Percentiles rank a stretch among this genome's conserved stretches.
These are phyloP conservation scores for Otolemur garnettii DNA, from an alignment of 2,113 vertebrate genomes.

Conservation along the genomic window DNA sequence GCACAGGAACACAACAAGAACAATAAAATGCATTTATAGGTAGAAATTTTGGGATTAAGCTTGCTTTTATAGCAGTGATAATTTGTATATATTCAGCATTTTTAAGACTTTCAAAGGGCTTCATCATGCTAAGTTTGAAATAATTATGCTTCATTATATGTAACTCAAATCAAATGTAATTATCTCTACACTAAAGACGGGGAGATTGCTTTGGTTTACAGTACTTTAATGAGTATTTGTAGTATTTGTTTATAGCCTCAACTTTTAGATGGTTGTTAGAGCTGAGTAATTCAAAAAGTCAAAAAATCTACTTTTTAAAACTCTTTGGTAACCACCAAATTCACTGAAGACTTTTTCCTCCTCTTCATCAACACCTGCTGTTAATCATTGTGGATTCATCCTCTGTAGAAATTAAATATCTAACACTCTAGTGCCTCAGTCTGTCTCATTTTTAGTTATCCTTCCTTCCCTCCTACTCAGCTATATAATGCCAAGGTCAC, in stretches of 20 bases:
- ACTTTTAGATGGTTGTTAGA: slow-evolving; percentile 27
- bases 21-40: neutral
- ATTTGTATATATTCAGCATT: neutral
- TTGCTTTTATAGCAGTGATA: neutral
- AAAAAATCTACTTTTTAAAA: no score
- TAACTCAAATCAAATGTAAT: slow-evolving; percentile 43
- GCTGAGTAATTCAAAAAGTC: neutral
- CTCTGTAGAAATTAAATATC: neutral
- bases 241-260: slow-evolving; percentile 14
- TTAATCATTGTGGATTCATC: neutral
- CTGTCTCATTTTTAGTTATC: neutral
- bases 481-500: fast-evolving
- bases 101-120: neutral
- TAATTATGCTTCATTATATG: slow-evolving; percentile 12
- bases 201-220: neutral
- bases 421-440: fast-evolving
- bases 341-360: neutral
- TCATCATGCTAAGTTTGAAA: neutral
- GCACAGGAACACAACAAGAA: neutral
- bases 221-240: neutral
- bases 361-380: fast-evolving
- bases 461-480: neutral
- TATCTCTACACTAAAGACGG: neutral
- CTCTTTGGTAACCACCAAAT: neutral
- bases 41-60: neutral